phyloP scores from a whole-genome alignment of 2,888 invertebrate species.

The Drosophila atripex region DNA sequence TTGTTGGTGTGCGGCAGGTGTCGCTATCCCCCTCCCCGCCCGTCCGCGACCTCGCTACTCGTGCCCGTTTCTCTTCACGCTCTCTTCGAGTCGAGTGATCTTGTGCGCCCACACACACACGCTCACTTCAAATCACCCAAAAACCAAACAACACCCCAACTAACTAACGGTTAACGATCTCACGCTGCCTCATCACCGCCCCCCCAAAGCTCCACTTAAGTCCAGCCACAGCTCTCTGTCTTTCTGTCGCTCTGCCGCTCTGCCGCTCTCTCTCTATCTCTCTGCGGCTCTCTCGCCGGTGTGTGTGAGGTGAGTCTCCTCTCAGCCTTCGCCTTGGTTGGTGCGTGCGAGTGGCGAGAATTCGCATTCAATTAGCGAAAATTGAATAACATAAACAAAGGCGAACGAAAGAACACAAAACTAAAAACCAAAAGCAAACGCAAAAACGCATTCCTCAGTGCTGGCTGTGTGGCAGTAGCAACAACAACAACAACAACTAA shows the following conservation, averaged over 20 bases:
- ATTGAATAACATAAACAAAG: conserved; percentile 42
- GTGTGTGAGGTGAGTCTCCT: not conserved
- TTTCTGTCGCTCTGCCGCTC: not conserved
- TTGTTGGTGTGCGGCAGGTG: conserved; percentile 63
- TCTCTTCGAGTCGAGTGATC: conserved; percentile 42
- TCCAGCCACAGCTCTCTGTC: no score
- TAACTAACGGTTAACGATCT: conserved; percentile 37
- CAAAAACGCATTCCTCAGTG: conserved; percentile 37
- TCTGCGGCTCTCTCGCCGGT: no score
- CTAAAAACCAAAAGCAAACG: conserved; percentile 16
- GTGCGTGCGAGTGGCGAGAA: conserved; percentile 31
- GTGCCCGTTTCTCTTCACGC: no score
- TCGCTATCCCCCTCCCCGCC: conserved; percentile 26
- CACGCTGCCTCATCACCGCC: conserved; percentile 5
- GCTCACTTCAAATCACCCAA: not conserved
- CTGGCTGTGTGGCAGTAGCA: conserved; percentile 10
- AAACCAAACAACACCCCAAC: conserved; percentile 6
- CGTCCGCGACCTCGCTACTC: conserved; percentile 2
- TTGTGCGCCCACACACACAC: conserved; percentile 28
- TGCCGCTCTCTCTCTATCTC: not conserved
- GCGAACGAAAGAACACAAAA: not conserved
- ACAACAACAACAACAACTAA: no score
- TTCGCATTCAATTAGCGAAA: conserved; percentile 41
- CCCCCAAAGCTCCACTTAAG: not conserved
- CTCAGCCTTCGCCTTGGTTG: not conserved